These are phyloP conservation scores for Saccopteryx leptura DNA, from an alignment of 2,113 vertebrate genomes.

Conservation along the genomic window DNA sequence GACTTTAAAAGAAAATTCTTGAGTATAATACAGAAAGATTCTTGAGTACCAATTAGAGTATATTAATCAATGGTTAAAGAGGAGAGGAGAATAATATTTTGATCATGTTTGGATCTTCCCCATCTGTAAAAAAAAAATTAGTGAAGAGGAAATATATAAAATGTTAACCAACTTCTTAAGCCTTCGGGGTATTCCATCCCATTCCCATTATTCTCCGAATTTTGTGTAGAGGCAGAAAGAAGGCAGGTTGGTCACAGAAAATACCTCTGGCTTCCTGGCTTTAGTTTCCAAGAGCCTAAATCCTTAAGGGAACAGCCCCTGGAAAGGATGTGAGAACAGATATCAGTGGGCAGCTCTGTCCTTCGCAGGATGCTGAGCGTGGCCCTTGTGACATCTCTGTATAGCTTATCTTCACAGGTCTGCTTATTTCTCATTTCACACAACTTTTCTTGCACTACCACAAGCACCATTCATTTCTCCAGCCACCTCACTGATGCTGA, in stretches of 20 bases:
- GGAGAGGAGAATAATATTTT: not conserved
- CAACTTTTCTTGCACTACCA: too few species aligned
- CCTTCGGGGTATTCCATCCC: not conserved
- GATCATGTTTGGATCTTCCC: not conserved
- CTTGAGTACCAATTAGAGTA: not conserved
- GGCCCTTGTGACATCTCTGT: not conserved
- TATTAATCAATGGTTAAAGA: not conserved
- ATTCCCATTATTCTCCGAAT: not conserved
- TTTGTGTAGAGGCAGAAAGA: not conserved
- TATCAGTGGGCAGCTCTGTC: rapidly evolving
- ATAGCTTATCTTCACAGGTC: not conserved
- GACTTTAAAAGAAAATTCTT: not conserved
- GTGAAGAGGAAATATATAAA: constrained; percentile 2
- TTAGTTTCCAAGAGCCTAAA: not conserved
- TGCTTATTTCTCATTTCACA: not conserved
- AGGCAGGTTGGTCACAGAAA: not conserved
- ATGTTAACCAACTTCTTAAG: not conserved
- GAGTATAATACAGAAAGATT: not conserved
- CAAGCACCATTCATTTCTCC: not conserved
- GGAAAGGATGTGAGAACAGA: rapidly evolving
- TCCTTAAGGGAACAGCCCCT: not conserved
- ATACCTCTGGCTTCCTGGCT: not conserved
- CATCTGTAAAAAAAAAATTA: constrained; percentile 32
- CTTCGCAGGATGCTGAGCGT: not conserved
- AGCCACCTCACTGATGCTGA: not conserved